phyloP scores from a whole-genome alignment of 2,113 vertebrate species.

The Nesogale talazaci region DNA sequence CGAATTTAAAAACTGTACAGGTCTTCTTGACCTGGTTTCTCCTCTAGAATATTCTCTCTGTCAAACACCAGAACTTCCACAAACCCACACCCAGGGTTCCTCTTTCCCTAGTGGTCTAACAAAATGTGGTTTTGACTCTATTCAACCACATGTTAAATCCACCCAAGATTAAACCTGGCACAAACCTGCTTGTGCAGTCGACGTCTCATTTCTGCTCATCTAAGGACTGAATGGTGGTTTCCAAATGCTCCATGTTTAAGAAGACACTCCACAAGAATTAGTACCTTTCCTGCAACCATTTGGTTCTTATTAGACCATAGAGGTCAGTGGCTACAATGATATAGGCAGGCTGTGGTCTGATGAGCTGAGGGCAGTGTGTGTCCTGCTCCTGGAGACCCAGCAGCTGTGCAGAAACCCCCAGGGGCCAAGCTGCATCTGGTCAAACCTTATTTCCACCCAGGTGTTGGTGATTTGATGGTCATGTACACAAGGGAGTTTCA shows the following conservation, averaged over 20 bases:
- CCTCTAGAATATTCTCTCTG: neutral
- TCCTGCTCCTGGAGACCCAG: neutral
- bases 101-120: neutral
- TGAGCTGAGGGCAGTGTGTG: neutral
- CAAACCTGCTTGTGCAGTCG: neutral
- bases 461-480: conserved; percentile 26
- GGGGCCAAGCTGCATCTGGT: conserved; percentile 9
- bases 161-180: neutral
- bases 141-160: neutral
- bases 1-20: neutral
- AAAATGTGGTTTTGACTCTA: neutral
- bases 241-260: conserved; percentile 18
- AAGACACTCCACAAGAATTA: neutral
- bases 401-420: neutral
- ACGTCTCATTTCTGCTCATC: neutral
- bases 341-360: neutral
- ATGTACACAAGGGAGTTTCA: conserved; percentile 28
- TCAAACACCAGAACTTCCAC: neutral
- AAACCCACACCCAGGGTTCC: neutral
- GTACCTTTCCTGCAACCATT: neutral
- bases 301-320: neutral
- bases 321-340: neutral
- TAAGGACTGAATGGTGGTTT: conserved; percentile 14
- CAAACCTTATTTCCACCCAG: conserved; percentile 49
- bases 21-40: conserved; percentile 10